A percentile compares a stretch with the other conserved stretches of the same genome.
Evolutionary conservation across 2,888 invertebrate species (phyloP).

Genomic region (Tuta absoluta): DNA sequence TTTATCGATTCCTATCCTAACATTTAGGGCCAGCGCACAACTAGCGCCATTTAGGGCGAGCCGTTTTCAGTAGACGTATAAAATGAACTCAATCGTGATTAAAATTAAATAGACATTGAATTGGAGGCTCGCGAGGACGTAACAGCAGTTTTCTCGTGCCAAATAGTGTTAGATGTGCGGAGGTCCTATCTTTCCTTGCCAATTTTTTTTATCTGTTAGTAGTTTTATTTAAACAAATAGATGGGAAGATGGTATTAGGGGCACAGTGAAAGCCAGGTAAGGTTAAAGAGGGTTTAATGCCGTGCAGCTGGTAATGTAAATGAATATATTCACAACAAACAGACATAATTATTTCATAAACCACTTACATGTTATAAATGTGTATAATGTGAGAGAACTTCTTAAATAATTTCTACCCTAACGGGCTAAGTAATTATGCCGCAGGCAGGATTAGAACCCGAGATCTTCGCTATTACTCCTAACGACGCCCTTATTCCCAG

Average conservation of each 20-base stretch:
- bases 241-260: slow-evolving; percentile 2
- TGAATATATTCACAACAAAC: neutral
- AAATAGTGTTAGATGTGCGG: too few species aligned
- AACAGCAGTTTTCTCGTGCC: too few species aligned
- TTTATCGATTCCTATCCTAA: too few species aligned
- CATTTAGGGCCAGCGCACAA: too few species aligned
- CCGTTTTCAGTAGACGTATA: too few species aligned
- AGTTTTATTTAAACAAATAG: neutral
- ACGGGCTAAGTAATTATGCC: neutral
- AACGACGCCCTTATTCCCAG: too few species aligned
- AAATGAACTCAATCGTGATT: too few species aligned
- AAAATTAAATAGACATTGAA: too few species aligned
- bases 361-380: neutral
- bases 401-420: neutral
- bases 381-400: neutral
- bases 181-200: neutral
- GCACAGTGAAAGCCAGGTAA: neutral
- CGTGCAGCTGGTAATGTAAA: neutral
- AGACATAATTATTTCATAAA: neutral
- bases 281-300: neutral
- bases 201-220: neutral
- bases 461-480: too few species aligned
- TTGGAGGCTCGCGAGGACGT: too few species aligned
- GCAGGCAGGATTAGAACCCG: too few species aligned
- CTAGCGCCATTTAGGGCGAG: too few species aligned